Base-by-base conservation (phyloP, 2,888 invertebrate genomes). In the Meghimatium bilineatum region DNA sequence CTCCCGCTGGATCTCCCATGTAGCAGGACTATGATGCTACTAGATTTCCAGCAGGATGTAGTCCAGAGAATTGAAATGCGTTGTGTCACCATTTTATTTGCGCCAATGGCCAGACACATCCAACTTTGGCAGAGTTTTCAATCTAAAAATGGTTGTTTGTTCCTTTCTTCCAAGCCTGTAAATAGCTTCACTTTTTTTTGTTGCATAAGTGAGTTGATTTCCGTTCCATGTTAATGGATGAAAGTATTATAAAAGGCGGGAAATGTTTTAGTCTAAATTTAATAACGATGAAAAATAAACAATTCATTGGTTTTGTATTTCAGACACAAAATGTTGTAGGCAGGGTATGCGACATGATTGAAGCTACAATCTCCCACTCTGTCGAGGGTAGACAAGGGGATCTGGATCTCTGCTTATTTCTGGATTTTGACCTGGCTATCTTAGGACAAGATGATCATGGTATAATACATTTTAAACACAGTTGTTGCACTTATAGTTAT, bases 341-440 rank as follows among this genome's bases (percentile, higher is more conserved):
- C 17, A 71, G 52, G 71, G 81, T 90, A 14, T 83, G 74, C 17
- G 92, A 93, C 34, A 92, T 95, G 87, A 93, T 95, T 34, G 91
- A 94, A 86, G 93, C 94, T 49, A 94, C 95, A 14, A 94, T 94
- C 71, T 94, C 94, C 81, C 95, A 95, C 90, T 94, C 94, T n/a
- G 94, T 94, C 26, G 95, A 94, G 74, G 93, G 93, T 36, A 95
- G 92, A 89, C 95, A 95, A 1, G 92, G 91, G 49, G 95, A 95
- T 72, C 95, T 95, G 89, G 95, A 96, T 90, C 93, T 94, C 81
- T 95, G 95, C 90, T 95, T 95, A 90, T 95, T 96, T 87, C 93
- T 95, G 84, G 95, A 96, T 91, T 94, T 96, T 89, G 95, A 95
- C 89, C 95, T 95, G 94, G 95, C 95, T 34, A 94, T 93, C 93